Conservation (phyloP, 2,888 invertebrate species). For the Nineta flava region DNA sequence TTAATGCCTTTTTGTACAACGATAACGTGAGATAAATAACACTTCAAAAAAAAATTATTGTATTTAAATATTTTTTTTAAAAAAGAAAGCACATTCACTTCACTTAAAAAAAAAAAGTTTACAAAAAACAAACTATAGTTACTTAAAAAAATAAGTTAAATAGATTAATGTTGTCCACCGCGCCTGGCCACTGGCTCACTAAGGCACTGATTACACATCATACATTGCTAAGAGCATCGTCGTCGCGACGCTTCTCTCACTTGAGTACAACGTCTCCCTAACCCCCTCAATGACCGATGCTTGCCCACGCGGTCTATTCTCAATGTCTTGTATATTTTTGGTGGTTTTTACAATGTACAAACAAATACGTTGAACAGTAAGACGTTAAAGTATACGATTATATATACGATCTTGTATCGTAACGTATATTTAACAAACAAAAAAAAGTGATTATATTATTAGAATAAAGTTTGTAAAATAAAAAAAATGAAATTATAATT, state of each 20-base stretch:
- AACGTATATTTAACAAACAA: too few relatives aligned
- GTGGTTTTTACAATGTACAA: not conserved
- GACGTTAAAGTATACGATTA: too few relatives aligned
- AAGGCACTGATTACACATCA: not conserved
- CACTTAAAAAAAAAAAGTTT: not conserved
- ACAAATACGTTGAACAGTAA: not conserved
- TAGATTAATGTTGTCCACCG: not conserved
- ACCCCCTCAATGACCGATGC: not conserved
- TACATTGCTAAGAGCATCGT: not conserved
- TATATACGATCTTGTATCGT: too few relatives aligned
- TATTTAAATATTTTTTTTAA: not conserved
- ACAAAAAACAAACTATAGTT: not conserved
- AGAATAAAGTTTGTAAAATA: too few relatives aligned
- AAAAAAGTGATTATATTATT: too few relatives aligned
- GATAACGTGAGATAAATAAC: too few relatives aligned
- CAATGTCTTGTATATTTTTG: constrained; percentile 2
- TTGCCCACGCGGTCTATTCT: not conserved
- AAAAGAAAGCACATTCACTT: not conserved
- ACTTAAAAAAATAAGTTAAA: not conserved
- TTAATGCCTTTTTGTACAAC: not conserved
- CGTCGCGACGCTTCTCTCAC: constrained; percentile 4
- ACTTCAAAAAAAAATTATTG: too few relatives aligned
- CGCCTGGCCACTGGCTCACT: constrained; percentile 7
- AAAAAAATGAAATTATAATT: too few relatives aligned
- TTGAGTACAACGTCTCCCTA: not conserved